Base-by-base conservation (phyloP, 2,888 invertebrate genomes). In the Xestoiulus laeticollis region DNA sequence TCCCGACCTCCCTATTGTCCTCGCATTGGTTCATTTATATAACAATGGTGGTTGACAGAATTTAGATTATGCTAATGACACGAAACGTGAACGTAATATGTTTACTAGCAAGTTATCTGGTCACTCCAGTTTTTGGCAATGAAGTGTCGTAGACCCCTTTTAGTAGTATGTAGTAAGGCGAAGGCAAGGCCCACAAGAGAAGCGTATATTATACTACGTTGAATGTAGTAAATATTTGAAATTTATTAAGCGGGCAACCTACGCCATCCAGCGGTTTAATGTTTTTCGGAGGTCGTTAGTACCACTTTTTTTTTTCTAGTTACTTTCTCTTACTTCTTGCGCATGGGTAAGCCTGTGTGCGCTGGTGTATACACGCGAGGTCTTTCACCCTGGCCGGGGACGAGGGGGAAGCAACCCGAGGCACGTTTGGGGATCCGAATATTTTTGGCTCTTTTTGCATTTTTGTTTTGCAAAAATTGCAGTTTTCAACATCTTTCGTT, bases 21-120 rank as follows among this genome's bases (percentile, higher is more conserved):
- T 26, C 6, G 68, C 68, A 68, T 68, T 26, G 68, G 68, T 68
- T 68, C 68, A 26, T 68, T 68, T 68, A 68, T 68, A 68, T 68
- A 68, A 68, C 68, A 68, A 68, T 68, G 68, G 68, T 68, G 68
- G 68, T 68, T 68, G 68, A 68, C 68, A 68, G 68, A 68, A 68
- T 68, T 26, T 22, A 26, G 68, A 68, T 68, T 68, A 68, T 68
- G 68, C 68, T 68, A 68, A 68, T 68, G 68, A 26, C 6, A 26
- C 68, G 22, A 68, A 26, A 68, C 68, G 68, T 68, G 8, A 26
- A 68, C 68, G 68, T 68, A 68, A 68, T n/a, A 26, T 68, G 68
- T 68, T 68, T 68, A 68, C 68, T 26, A 26, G 68, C 68, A 26
- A 68, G 10, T 68, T 22, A 68, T 68, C 68, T 68, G 68, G 68